Base-by-base conservation (phyloP, 1,140 invertebrate genomes). In the Cheumatopsyche charites region DNA sequence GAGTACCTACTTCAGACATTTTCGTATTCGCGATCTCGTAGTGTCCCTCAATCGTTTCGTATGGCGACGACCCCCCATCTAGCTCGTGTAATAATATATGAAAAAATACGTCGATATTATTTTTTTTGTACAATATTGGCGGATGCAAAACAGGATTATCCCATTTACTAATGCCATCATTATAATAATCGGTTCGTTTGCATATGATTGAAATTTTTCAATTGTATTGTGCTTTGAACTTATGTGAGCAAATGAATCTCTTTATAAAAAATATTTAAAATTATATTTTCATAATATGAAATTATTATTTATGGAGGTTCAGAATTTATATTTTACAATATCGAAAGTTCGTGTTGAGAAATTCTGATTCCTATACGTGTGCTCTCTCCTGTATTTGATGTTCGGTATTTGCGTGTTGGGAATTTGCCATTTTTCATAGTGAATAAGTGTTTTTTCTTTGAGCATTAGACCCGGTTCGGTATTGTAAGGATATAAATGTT, bases 1-100 rank as follows among this genome's bases (percentile, higher is more conserved):
- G 47, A 72, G 73, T 74, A 72, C 29, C 21, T 75, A 45, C 73
- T 71, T 68, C 29, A 67, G 73, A 75, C 67, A 72, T 71, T 75
- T 75, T 72, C 66, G 66, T 68, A 68, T 68, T 68, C 49, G 45
- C 21, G 19, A 29, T 55, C 47, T 58, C 23, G 19, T 49, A 23
- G 66, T 55, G 66, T 36, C 25, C 26, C 66, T 68, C 66, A 68
- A 68, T 47, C 45, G 45, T 66, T 49, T 63, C 62, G 21, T 36
- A 7, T 12, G 36, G 1, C 23, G 55, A 63, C 9, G 55, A 63
- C 26, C 41, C 62, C 62, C 29, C 19, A 4, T 36, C 29, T 17
- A 26, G 23, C 29, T 13, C 25, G 25, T 13, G 21, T 25, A n/a
- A n/a, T n/a, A n/a, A n/a, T 13, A 25, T 61, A 61, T 23, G n/a